Conservation (phyloP, 2,797 vertebrate species). For the Notamacropus eugenii region DNA sequence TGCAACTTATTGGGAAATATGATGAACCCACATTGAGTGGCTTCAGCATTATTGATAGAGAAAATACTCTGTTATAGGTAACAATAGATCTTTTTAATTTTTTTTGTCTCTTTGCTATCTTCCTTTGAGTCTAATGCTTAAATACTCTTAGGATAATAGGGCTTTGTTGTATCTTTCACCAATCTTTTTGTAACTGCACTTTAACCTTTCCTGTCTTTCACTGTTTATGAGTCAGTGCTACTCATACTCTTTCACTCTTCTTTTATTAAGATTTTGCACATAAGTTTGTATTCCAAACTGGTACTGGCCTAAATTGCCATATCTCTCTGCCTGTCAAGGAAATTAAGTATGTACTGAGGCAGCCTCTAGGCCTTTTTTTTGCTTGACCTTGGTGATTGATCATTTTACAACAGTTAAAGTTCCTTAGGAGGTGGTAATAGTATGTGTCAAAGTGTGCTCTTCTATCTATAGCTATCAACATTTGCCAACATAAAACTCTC, state of each 20-base stretch:
- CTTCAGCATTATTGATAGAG: background rate
- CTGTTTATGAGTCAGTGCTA: background rate
- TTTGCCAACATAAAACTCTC: background rate
- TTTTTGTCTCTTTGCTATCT: background rate
- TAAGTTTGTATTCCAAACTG: background rate
- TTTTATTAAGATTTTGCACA: background rate
- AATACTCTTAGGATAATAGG: background rate
- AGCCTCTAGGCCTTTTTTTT: background rate
- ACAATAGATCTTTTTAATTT: background rate
- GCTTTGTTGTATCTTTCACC: background rate
- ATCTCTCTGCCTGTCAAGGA: background rate
- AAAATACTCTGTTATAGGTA: background rate
- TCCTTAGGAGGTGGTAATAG: background rate
- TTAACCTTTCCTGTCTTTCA: background rate
- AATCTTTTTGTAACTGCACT: background rate
- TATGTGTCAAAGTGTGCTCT: background rate
- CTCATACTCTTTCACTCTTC: background rate
- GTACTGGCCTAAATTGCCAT: background rate
- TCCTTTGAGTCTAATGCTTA: background rate
- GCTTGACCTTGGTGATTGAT: background rate
- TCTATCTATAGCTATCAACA: background rate
- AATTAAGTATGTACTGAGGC: background rate
- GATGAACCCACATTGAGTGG: background rate
- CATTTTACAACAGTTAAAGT: background rate
- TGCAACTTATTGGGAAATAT: background rate